Percentiles rank a stretch among this genome's conserved stretches.
Evolutionary conservation across 2,888 invertebrate species (phyloP).

Genomic region (Drepana falcataria): DNA sequence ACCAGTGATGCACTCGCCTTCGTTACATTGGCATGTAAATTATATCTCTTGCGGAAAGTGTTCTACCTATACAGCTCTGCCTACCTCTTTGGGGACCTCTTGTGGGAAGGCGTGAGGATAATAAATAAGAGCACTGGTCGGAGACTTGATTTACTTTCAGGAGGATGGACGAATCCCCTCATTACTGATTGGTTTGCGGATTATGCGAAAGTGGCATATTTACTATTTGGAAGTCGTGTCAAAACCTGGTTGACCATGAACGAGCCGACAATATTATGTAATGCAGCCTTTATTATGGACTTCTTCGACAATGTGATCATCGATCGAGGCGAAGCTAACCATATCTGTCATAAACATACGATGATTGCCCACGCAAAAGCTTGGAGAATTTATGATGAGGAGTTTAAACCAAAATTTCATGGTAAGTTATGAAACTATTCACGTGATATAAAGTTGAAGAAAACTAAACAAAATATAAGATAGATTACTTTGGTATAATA

Average conservation of each 20-base stretch:
- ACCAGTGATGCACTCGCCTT: too few relatives aligned
- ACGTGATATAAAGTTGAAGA: too few relatives aligned
- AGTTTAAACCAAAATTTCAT: conserved; percentile 66
- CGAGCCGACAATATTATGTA: conserved; percentile 76
- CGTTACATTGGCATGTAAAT: too few relatives aligned
- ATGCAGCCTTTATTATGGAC: conserved; percentile 55
- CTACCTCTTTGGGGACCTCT: too few relatives aligned
- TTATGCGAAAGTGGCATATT: conserved; percentile 74
- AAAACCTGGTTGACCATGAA: conserved; percentile 85
- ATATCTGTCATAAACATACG: conserved; percentile 80
- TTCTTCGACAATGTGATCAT: conserved; percentile 44
- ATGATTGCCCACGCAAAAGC: conserved; percentile 82
- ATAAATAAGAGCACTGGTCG: too few relatives aligned
- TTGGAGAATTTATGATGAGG: conserved; percentile 76
- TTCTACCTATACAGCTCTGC: too few relatives aligned
- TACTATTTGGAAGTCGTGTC: conserved; percentile 78
- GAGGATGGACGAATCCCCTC: conserved; percentile 80
- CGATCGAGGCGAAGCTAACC: conserved; percentile 65
- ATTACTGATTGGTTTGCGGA: conserved; percentile 78
- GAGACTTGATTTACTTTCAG: conserved; percentile 26
- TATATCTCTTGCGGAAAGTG: too few relatives aligned
- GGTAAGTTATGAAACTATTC: conserved; percentile 39
- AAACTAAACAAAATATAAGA: too few relatives aligned
- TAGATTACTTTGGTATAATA: too few relatives aligned
- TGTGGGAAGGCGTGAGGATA: too few relatives aligned